phyloP scores from a whole-genome alignment of 1,140 invertebrate genomes.

The Drosophila sturtevanti region DNA sequence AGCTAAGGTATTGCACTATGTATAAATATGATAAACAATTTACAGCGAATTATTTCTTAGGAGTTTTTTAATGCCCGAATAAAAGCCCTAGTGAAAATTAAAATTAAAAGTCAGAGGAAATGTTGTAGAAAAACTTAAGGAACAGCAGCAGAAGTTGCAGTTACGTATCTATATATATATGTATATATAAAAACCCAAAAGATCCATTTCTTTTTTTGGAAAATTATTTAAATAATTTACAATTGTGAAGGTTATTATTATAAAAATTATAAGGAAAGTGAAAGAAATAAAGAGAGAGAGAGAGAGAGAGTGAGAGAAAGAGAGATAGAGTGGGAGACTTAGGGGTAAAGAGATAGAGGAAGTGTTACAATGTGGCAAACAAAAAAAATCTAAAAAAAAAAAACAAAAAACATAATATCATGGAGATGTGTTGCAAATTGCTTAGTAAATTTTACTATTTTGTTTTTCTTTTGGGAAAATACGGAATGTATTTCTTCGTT shows the following conservation, averaged over 20 bases:
- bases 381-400: constrained; percentile 32
- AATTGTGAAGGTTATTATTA: neutral
- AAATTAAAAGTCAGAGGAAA: neutral
- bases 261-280: neutral
- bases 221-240: neutral
- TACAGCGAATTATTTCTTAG: constrained; percentile 51
- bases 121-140: constrained; percentile 23
- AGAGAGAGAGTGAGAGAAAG: constrained; percentile 6
- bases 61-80: neutral
- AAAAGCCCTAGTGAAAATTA: constrained; percentile 2
- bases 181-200: too few species aligned
- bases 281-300: neutral
- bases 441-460: neutral
- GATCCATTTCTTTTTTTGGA: too few species aligned
- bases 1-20: constrained; percentile 76
- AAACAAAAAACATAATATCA: constrained; percentile 15
- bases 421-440: neutral
- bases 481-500: neutral
- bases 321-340: neutral
- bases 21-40: constrained; percentile 73
- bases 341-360: neutral
- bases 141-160: constrained; percentile 28
- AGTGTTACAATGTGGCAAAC: constrained; percentile 16
- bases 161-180: neutral
- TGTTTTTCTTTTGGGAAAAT: neutral